A percentile compares a stretch with the other conserved stretches of the same genome.
Evolutionary conservation across 1,140 invertebrate genomes (phyloP).

Genomic region (Physella acuta): DNA sequence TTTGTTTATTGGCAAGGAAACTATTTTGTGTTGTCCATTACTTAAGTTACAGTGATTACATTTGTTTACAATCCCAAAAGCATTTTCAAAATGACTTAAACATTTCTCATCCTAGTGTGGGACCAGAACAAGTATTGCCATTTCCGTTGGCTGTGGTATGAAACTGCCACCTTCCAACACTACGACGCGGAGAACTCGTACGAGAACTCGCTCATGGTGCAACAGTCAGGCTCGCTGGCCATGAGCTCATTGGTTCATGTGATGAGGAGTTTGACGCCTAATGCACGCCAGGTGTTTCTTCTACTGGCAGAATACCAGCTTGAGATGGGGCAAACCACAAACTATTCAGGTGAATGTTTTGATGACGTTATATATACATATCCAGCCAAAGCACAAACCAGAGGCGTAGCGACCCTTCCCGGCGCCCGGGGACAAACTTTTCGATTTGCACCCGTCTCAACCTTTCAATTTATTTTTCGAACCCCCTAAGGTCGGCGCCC

Average conservation of each 20-base stretch:
- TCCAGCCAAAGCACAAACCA: no score
- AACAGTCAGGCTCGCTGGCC: slow-evolving; percentile 76
- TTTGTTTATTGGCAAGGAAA: no score
- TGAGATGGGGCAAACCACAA: slow-evolving; percentile 67
- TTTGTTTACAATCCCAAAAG: no score
- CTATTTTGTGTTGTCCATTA: no score
- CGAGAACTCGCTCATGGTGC: slow-evolving; percentile 81
- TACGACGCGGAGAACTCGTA: slow-evolving; percentile 86
- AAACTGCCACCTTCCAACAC: slow-evolving; percentile 79
- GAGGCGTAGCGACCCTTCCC: no score
- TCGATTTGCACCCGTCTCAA: no score
- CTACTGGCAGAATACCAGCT: slow-evolving; percentile 80
- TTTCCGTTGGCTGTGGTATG: slow-evolving; percentile 84
- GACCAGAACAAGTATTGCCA: slow-evolving; percentile 79
- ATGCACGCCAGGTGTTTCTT: slow-evolving; percentile 83
- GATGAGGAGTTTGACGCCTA: slow-evolving; percentile 82
- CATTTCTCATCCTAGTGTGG: slow-evolving; percentile 73
- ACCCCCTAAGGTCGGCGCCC: no score
- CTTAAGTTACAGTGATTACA: no score
- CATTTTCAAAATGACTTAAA: no score
- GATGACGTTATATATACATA: neutral
- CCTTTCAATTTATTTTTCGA: no score
- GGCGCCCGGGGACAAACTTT: no score
- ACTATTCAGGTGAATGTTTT: slow-evolving; percentile 72
- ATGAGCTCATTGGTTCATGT: slow-evolving; percentile 85